Conservation (phyloP, 2,113 vertebrate species). For the Thunnus maccoyii region DNA sequence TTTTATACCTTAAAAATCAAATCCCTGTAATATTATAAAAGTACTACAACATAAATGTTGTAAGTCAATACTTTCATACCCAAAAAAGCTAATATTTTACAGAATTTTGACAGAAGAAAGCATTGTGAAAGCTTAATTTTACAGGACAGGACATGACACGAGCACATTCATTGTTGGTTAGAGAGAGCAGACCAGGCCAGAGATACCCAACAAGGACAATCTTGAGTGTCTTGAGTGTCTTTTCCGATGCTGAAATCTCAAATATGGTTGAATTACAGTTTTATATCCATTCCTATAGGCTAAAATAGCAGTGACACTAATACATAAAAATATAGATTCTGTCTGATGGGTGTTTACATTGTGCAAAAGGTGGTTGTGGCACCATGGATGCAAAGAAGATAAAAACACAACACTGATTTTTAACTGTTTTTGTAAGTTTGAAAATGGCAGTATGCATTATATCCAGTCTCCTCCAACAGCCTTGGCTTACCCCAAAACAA, state of each 20-base stretch:
- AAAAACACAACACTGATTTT: neutral
- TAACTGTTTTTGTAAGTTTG: neutral
- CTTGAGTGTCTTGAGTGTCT: neutral
- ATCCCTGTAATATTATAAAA: too few species aligned
- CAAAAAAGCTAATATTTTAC: too few species aligned
- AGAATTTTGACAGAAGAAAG: neutral
- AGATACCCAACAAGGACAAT: neutral
- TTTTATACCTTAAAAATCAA: neutral
- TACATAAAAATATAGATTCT: neutral
- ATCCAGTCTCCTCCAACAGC: neutral
- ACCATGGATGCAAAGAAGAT: neutral
- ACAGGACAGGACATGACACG: neutral
- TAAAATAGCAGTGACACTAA: neutral
- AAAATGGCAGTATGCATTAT: neutral
- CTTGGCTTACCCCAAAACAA: neutral
- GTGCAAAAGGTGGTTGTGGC: neutral
- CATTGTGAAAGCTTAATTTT: neutral
- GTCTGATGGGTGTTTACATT: neutral
- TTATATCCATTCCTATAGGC: neutral
- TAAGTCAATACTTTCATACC: too few species aligned
- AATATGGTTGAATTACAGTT: neutral
- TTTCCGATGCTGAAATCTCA: neutral
- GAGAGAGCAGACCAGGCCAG: conserved; percentile 1
- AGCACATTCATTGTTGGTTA: conserved; percentile 5
- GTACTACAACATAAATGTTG: too few species aligned